Conservation (phyloP, 2,888 invertebrate species). For the Andrena flavipes region DNA sequence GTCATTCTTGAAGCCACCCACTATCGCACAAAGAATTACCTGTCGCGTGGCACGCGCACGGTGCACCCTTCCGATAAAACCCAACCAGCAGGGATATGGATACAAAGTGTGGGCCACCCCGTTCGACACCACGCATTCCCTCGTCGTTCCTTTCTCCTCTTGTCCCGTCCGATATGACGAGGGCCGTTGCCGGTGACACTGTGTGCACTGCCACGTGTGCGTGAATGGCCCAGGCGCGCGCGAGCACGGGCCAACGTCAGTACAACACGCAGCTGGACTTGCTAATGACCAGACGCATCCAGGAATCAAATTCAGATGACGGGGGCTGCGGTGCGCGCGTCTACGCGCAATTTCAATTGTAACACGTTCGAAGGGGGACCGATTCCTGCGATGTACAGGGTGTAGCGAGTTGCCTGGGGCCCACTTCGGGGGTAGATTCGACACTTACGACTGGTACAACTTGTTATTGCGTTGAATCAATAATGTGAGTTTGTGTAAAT, state of each 20-base stretch:
- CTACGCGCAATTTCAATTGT: slow-evolving; percentile 59
- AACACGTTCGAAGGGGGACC: slow-evolving; percentile 30
- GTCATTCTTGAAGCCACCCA: neutral
- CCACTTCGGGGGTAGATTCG: neutral
- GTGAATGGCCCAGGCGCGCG: slow-evolving; percentile 65
- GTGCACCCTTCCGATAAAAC: slow-evolving; percentile 29
- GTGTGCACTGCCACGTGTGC: slow-evolving; percentile 36
- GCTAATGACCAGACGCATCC: slow-evolving; percentile 79
- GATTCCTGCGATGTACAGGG: slow-evolving; percentile 5
- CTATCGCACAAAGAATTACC: slow-evolving; percentile 22
- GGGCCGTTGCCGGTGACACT: slow-evolving; percentile 48
- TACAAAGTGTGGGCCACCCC: slow-evolving; percentile 40
- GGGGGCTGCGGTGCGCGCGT: slow-evolving; percentile 47
- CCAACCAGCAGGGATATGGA: slow-evolving; percentile 5
- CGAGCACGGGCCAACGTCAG: slow-evolving; percentile 20
- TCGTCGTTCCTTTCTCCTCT: slow-evolving; percentile 25
- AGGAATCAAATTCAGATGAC: slow-evolving; percentile 78
- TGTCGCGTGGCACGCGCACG: slow-evolving; percentile 35
- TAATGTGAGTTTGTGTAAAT: neutral
- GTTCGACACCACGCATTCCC: slow-evolving; percentile 23
- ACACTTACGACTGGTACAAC: neutral
- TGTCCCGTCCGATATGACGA: slow-evolving; percentile 60
- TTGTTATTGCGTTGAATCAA: neutral
- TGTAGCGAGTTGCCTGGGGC: neutral
- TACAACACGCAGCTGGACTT: slow-evolving; percentile 72